A percentile compares a stretch with the other conserved stretches of the same genome.
These are phyloP conservation scores for Aleadryas rufinucha DNA, from an alignment of 2,113 vertebrate species.

Conservation along the genomic window DNA sequence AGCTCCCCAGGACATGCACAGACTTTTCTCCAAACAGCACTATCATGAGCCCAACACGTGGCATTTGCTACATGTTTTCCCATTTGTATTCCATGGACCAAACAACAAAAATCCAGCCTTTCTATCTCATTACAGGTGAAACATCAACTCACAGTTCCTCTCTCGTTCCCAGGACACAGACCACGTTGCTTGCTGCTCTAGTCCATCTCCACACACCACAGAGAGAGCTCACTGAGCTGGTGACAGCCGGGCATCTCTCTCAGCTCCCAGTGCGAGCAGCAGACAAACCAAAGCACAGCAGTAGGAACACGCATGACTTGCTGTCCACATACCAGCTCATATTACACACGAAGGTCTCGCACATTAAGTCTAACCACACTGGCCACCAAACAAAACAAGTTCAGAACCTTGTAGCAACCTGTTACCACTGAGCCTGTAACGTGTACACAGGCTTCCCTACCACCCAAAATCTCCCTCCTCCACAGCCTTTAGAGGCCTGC, in stretches of 20 bases:
- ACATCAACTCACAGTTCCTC: background rate
- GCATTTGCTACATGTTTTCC: background rate
- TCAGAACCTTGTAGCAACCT: constrained; percentile 23
- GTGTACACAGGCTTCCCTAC: background rate
- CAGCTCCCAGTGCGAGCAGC: background rate
- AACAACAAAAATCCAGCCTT: background rate
- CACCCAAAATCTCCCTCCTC: background rate
- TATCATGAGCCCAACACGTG: accelerated
- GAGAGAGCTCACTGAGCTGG: background rate
- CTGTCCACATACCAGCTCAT: background rate
- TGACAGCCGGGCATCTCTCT: background rate
- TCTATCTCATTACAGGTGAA: background rate
- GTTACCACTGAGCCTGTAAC: background rate
- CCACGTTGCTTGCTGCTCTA: accelerated
- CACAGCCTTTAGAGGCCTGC: background rate
- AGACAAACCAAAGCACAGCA: background rate
- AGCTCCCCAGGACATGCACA: accelerated
- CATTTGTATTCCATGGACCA: background rate
- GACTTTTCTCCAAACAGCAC: background rate
- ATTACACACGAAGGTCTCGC: background rate
- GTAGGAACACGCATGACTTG: background rate
- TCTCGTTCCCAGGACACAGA: background rate
- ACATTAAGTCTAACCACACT: background rate
- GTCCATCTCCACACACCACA: background rate
- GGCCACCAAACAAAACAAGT: constrained; percentile 24